phyloP scores from a whole-genome alignment of 1,140 invertebrate genomes.

The Oncopodura yosiiana region DNA sequence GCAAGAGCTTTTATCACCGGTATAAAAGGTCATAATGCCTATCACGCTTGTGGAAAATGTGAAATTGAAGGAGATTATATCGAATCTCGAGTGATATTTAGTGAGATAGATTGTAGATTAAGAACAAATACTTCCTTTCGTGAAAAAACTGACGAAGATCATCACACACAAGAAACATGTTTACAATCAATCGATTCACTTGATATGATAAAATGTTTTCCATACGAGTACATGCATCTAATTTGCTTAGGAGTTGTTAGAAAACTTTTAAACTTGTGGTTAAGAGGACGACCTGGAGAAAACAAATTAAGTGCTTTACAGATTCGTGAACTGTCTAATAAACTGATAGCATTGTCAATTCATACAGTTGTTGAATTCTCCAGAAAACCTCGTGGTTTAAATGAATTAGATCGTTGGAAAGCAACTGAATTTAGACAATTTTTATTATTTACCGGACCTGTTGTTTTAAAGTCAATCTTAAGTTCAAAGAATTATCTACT shows the following conservation, averaged over 20 bases:
- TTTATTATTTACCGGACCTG: slow-evolving; percentile 41
- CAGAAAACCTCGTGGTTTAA: slow-evolving; percentile 37
- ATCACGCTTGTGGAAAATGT: slow-evolving; percentile 37
- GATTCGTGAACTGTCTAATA: slow-evolving; percentile 28
- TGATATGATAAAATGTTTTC: slow-evolving; percentile 26
- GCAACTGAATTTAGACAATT: slow-evolving; percentile 44
- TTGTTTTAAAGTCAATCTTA: slow-evolving; percentile 38
- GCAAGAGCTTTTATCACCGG: slow-evolving; percentile 36
- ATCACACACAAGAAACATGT: slow-evolving; percentile 28
- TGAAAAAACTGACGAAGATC: slow-evolving; percentile 16
- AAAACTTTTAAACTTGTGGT: slow-evolving; percentile 5
- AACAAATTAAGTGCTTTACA: neutral
- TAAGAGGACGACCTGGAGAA: neutral
- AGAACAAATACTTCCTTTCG: slow-evolving; percentile 32
- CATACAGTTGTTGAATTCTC: slow-evolving; percentile 37
- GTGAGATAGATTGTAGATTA: neutral
- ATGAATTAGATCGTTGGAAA: slow-evolving; percentile 41
- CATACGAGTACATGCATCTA: slow-evolving; percentile 34
- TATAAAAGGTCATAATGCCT: slow-evolving; percentile 36
- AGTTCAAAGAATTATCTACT: slow-evolving; percentile 38
- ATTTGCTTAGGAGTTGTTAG: slow-evolving; percentile 18
- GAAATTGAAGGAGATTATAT: slow-evolving; percentile 13
- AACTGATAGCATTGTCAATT: slow-evolving; percentile 1
- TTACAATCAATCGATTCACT: slow-evolving; percentile 36
- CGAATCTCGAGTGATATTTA: slow-evolving; percentile 13